Percentiles rank a stretch among this genome's conserved stretches.
These are phyloP conservation scores for Conistra vaccinii DNA, from an alignment of 2,888 invertebrate species.

Conservation along the genomic window DNA sequence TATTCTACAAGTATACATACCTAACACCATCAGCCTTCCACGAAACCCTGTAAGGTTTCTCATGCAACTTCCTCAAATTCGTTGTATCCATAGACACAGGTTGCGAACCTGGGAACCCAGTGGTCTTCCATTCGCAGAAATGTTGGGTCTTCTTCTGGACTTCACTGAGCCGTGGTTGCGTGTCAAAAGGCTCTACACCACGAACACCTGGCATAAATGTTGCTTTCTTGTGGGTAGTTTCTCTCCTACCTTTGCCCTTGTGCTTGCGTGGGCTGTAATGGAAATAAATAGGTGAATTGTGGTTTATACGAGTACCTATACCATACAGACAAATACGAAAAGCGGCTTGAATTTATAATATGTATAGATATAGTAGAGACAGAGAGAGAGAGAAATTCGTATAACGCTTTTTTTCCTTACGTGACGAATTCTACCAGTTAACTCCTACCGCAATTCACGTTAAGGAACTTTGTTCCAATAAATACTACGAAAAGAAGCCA, in stretches of 20 bases:
- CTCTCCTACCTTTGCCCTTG: conserved; percentile 87
- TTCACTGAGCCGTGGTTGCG: conserved; percentile 90
- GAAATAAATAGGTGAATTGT: not conserved
- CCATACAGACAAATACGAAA: too few relatives aligned
- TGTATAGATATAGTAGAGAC: too few relatives aligned
- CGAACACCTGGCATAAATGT: conserved; percentile 96
- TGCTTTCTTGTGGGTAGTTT: conserved; percentile 91
- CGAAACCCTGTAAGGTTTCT: conserved; percentile 98
- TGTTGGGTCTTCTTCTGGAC: conserved; percentile 94
- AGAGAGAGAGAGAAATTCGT: too few relatives aligned
- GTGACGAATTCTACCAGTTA: too few relatives aligned
- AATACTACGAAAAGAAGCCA: not conserved
- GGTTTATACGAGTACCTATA: not conserved
- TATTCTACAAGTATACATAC: conserved; percentile 81
- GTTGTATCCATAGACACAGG: conserved; percentile 98
- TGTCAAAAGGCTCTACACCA: conserved; percentile 93
- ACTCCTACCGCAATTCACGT: too few relatives aligned
- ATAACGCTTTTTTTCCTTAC: too few relatives aligned
- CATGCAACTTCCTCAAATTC: conserved; percentile 94
- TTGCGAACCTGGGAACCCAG: conserved; percentile 98
- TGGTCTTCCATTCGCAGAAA: conserved; percentile 95
- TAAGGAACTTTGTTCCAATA: too few relatives aligned
- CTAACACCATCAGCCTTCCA: conserved; percentile 99
- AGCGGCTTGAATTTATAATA: too few relatives aligned
- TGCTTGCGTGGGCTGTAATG: conserved; percentile 66